A percentile compares a stretch with the other conserved stretches of the same genome.
phyloP scores from a whole-genome alignment of 2,797 vertebrate species.

The Mareca strepera region DNA sequence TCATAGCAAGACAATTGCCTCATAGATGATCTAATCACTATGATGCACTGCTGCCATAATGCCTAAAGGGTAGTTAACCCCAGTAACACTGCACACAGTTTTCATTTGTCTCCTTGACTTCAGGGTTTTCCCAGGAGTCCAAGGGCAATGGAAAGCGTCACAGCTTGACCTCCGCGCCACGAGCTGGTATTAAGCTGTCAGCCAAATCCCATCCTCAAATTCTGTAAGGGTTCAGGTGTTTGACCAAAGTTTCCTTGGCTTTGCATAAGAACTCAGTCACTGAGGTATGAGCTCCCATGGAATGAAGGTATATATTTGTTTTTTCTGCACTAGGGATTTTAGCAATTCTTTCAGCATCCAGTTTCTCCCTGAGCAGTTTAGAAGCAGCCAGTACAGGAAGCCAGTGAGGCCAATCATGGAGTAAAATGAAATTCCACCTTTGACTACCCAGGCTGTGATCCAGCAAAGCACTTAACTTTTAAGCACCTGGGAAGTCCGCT shows the following conservation, averaged over 20 bases:
- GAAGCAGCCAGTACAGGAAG: not conserved
- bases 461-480: not conserved
- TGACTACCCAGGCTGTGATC: not conserved
- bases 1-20: not conserved
- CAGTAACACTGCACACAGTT: not conserved
- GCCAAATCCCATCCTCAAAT: not conserved
- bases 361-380: not conserved
- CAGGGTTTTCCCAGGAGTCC: not conserved
- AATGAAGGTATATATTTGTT: fast-evolving
- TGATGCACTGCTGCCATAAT: not conserved
- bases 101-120: not conserved
- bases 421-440: not conserved
- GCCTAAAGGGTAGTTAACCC: not conserved
- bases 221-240: not conserved
- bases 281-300: not conserved
- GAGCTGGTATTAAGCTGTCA: not conserved
- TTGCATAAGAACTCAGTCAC: not conserved
- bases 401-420: not conserved
- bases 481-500: not conserved
- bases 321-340: not conserved
- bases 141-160: not conserved
- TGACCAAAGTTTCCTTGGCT: not conserved
- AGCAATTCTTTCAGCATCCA: not conserved
- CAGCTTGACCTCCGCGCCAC: fast-evolving
- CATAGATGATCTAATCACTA: not conserved